A percentile compares a stretch with the other conserved stretches of the same genome.
These are phyloP conservation scores for Reinhardtius hippoglossoides DNA, from an alignment of 2,113 vertebrate genomes.

Conservation along the genomic window DNA sequence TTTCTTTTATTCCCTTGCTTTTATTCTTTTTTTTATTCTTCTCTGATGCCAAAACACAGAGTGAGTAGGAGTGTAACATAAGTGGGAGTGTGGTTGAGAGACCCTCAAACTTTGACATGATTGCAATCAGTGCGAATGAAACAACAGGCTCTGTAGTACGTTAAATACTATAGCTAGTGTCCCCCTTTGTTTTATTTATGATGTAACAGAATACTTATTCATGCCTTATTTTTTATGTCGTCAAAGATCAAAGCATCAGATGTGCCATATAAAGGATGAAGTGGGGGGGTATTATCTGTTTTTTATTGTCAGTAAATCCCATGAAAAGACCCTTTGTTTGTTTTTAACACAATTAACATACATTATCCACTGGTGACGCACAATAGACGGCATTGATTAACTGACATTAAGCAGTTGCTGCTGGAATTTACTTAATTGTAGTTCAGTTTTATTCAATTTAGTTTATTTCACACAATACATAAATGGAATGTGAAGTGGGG, in stretches of 20 bases:
- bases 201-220: neutral
- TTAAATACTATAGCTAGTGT: neutral
- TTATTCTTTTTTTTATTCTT: neutral
- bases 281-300: neutral
- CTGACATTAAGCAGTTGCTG: no score
- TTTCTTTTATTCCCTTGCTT: conserved; percentile 10
- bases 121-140: conserved; percentile 45
- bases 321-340: neutral
- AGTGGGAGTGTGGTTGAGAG: conserved; percentile 33
- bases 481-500: no score
- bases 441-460: no score
- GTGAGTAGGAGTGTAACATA: conserved; percentile 37
- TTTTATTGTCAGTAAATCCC: neutral
- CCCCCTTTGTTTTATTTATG: neutral
- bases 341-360: neutral
- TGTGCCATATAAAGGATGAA: neutral
- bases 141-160: conserved; percentile 17
- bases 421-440: no score
- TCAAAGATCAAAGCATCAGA: neutral
- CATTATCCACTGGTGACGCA: no score
- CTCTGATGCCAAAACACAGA: conserved; percentile 5
- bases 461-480: no score
- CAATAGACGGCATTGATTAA: no score
- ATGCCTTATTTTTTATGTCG: neutral
- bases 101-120: conserved; percentile 52